Evolutionary conservation across 1,140 invertebrate species (phyloP), one percentile per base, ranked within the genome.

Genomic region (Drosophila fuyamai): DNA sequence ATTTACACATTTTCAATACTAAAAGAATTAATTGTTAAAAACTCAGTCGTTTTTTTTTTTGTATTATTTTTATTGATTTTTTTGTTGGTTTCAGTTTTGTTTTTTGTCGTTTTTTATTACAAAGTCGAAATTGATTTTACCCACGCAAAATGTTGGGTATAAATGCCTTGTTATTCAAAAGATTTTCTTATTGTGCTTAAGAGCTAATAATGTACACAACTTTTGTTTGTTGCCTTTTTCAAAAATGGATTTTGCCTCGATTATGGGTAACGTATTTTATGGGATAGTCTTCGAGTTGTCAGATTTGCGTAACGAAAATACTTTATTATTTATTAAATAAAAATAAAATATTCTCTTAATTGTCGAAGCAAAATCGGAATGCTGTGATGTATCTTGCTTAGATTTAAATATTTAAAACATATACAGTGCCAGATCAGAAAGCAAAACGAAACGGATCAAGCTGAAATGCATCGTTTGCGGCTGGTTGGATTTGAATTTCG

Each of bases 241-340:
- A 40, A 53, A 40, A 63, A 60, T 44, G 63, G 36, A 59, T 63
- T 58, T 68, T 57, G 62, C 62, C 73, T 60, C 75, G 75, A 61
- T 70, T 59, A 50, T 57, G 65, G 27, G 36, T 67, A 46, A 60
- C 23, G 47, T 27, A 54, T 51, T 46, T 61, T 36, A 46, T 23
- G 43, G 40, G 43, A 59, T 14, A 13, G 32, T 60, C 40, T 32
- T 77, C 74, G 58, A 71, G 58, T 44, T 81, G 66, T 60, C 56
- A 36, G 48, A 23, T 59, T 55, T 53, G 51, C 65, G 58, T 54
- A 62, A 70, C 62, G 81, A 84, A 84, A 86, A 78, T 78, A 85
- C 81, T 81, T 86, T 86, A 85, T 81, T 75, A 55, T 81, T 84
- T 85, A 85, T 85, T 85, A 75, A 85, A 85, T 85, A 85, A 85